Base-by-base conservation (phyloP, 2,797 vertebrate genomes). In the Bryconaethiops microstoma region DNA sequence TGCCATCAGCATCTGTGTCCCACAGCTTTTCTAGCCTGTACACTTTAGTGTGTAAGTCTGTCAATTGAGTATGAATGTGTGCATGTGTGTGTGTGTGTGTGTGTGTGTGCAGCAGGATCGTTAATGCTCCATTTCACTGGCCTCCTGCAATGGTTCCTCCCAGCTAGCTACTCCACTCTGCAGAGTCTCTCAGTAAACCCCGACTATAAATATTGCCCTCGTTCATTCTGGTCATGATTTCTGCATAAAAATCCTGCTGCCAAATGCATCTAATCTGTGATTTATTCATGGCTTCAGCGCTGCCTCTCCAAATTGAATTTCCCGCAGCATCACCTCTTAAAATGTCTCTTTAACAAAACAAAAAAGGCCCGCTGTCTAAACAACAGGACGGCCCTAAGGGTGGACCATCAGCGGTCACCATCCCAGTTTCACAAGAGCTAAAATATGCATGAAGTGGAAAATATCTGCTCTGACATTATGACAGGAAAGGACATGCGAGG, bases 391-490 rank as follows among this genome's bases (percentile, higher is more conserved):
- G 54, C 55, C 52, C 29, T 62, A 70, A 55, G 54, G 42, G 35
- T 12, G 10, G 5, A 57, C 70, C 54, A 21, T 74, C 55, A 74
- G 13, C 9, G 17, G 19, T 60, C 88, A 90, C 90, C 91, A 91
- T 84, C 83, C 86, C 29, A 21, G 87, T 90, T 91, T 89, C 89
- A 88, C 89, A 88, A 91, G 89, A 89, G 81, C 88, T 92, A 91
- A 94, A 94, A 94, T 94, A 93, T 94, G 90, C 90, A 93, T 91
- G 90, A 91, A 90, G 91, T 88, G 81, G 85, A 92, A 91, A 93
- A 91, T 93, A 94, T 94, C 90, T 88, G 89, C 89, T 88, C 82
- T 89, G 90, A 92, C 92, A 90, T 71, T 71, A 87, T 91, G 91
- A 93, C 92, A 91, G 93, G 88, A 90, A 91, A 92, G 91, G 91